phyloP scores from a whole-genome alignment of 2,888 invertebrate genomes.

The Syrphus vitripennis region DNA sequence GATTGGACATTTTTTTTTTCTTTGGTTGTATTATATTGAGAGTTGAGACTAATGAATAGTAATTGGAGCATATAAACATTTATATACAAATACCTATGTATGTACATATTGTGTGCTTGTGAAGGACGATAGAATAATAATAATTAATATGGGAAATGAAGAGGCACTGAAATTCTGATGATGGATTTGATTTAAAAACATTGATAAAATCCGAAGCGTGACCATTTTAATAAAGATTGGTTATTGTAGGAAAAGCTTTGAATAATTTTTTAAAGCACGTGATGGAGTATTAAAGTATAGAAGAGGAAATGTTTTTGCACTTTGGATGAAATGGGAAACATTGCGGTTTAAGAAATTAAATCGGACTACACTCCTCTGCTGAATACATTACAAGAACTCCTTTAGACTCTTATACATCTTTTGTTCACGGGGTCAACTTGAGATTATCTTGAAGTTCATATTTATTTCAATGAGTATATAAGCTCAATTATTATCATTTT shows the following conservation, averaged over 20 bases:
- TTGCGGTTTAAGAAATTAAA: neutral
- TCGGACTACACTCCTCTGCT: neutral
- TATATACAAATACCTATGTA: neutral
- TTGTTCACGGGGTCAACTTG: no score
- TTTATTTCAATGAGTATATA: no score
- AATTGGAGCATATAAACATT: neutral
- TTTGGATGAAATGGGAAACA: no score
- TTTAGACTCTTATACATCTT: no score
- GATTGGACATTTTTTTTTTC: neutral
- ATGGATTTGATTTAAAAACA: neutral
- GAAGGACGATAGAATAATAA: neutral
- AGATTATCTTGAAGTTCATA: no score
- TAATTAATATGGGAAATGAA: neutral
- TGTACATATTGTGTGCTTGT: neutral
- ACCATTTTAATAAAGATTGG: neutral
- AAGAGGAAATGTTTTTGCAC: no score
- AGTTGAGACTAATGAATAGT: neutral
- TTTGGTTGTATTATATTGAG: neutral
- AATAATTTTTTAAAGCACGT: neutral
- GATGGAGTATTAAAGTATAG: neutral
- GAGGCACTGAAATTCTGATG: no score
- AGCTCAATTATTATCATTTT: no score
- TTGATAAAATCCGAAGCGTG: constrained; percentile 1
- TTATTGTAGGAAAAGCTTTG: neutral
- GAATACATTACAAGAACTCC: no score